These are phyloP conservation scores for Polydrusus cervinus DNA, from an alignment of 2,888 invertebrate genomes.

Conservation along the genomic window DNA sequence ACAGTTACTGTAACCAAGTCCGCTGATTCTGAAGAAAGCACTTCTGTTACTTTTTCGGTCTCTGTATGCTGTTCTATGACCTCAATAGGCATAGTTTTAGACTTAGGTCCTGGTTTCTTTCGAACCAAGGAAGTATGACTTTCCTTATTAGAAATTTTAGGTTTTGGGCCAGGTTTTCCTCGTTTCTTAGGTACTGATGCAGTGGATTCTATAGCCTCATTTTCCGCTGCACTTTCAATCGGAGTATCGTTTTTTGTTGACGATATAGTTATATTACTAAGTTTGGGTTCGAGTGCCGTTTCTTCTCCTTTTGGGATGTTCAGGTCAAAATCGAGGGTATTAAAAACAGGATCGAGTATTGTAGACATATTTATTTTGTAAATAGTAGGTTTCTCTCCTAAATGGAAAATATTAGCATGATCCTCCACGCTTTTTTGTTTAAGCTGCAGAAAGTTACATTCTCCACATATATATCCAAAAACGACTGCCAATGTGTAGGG, in stretches of 20 bases:
- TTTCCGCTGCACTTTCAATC: not conserved
- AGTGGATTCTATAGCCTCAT: constrained; percentile 6
- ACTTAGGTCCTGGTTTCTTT: constrained; percentile 43
- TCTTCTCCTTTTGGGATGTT: not conserved
- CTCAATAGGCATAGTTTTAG: constrained; percentile 30
- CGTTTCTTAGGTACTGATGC: constrained; percentile 9
- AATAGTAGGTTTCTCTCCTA: constrained; percentile 71
- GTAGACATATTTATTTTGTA: constrained; percentile 67
- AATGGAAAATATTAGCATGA: constrained; percentile 77
- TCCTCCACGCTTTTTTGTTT: constrained; percentile 75
- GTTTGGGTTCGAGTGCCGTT: constrained; percentile 24
- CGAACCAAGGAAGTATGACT: not conserved
- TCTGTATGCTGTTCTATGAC: not conserved
- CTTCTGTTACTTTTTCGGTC: not conserved
- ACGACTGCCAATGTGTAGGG: constrained; percentile 53
- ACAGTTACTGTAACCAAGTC: not conserved
- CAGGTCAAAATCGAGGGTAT: not conserved
- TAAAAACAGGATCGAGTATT: constrained; percentile 51
- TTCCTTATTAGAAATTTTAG: constrained; percentile 26
- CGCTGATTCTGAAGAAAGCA: not conserved
- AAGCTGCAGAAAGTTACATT: constrained; percentile 84
- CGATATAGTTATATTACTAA: not conserved
- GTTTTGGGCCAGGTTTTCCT: constrained; percentile 45
- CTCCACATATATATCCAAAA: constrained; percentile 77
- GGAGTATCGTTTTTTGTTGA: not conserved